Evolutionary conservation across 2,113 vertebrate genomes (phyloP).

Genomic region (Macaca nemestrina): DNA sequence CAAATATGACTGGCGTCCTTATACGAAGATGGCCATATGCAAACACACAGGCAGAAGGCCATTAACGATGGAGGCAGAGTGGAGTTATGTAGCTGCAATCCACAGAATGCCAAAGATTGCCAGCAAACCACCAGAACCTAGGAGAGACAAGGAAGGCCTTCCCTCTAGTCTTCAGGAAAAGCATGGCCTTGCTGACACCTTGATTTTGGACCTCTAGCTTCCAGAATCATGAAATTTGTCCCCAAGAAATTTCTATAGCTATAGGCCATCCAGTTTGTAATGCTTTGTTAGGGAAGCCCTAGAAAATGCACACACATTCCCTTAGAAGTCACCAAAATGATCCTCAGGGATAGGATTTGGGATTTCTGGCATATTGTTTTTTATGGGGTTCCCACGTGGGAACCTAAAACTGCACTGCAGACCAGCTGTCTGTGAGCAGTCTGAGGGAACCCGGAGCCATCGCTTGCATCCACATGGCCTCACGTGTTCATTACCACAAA

Average conservation of each 20-base stretch:
- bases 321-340: background rate
- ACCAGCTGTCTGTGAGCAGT: background rate
- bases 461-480: background rate
- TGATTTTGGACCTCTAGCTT: background rate
- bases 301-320: background rate
- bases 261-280: background rate
- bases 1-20: background rate
- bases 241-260: background rate
- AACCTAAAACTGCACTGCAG: background rate
- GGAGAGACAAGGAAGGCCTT: background rate
- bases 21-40: background rate
- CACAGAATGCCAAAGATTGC: background rate
- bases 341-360: background rate
- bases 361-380: background rate
- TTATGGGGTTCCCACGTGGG: background rate
- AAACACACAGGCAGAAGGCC: background rate
- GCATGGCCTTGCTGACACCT: background rate
- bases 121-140: background rate
- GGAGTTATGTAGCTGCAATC: background rate
- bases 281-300: background rate
- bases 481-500: background rate
- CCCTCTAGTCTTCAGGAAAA: background rate
- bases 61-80: background rate
- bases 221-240: background rate
- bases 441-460: background rate